These are phyloP conservation scores for Drosophila dives DNA, from an alignment of 2,888 invertebrate genomes.

Conservation along the genomic window DNA sequence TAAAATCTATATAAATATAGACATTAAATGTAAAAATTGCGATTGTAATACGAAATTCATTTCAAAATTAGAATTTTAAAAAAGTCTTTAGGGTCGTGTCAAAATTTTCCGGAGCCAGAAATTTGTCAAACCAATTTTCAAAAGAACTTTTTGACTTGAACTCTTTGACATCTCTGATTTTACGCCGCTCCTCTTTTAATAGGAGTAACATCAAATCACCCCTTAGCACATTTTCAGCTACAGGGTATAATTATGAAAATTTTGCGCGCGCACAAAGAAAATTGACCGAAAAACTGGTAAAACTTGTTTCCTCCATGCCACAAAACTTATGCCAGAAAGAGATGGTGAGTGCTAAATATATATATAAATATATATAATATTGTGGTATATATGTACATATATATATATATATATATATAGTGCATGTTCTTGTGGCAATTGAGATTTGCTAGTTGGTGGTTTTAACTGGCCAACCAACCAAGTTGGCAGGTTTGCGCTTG, in stretches of 20 bases:
- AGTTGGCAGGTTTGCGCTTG: slow-evolving; percentile 59
- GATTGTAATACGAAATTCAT: background rate
- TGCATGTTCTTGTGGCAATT: slow-evolving; percentile 19
- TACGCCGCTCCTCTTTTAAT: background rate
- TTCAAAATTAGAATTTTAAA: background rate
- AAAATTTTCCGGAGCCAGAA: background rate
- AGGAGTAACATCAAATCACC: background rate
- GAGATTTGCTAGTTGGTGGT: slow-evolving; percentile 46
- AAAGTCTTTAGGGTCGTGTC: too few relatives aligned
- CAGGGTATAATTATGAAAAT: slow-evolving; percentile 56
- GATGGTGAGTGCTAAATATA: slow-evolving; percentile 36
- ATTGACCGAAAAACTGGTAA: slow-evolving; percentile 73
- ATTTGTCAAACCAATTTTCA: background rate
- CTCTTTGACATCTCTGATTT: background rate
- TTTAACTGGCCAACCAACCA: slow-evolving; percentile 71
- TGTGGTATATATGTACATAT: slow-evolving; percentile 5
- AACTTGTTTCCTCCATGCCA: slow-evolving; percentile 68
- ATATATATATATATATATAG: slow-evolving; percentile 6
- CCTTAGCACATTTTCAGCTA: background rate
- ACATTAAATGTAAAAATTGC: background rate
- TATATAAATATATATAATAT: slow-evolving; percentile 3
- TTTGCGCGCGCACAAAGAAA: slow-evolving; percentile 63
- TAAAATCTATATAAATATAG: background rate
- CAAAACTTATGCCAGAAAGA: slow-evolving; percentile 59
- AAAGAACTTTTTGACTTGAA: background rate